Percentiles rank a stretch among this genome's conserved stretches.
Conservation (phyloP, 2,888 invertebrate genomes). For the Chrysolina oricalcia region DNA sequence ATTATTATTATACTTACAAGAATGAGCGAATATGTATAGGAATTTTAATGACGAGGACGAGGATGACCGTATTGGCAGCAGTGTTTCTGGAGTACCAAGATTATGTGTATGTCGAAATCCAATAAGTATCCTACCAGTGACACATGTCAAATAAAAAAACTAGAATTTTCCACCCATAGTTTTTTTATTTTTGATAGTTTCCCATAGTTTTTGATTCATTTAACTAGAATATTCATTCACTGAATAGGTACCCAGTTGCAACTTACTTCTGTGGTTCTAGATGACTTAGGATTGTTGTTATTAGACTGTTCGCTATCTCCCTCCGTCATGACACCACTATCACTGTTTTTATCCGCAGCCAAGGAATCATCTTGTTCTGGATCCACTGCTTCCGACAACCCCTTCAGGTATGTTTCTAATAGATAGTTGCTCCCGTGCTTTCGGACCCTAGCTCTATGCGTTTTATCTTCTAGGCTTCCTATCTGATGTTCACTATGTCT, state of each 20-base stretch:
- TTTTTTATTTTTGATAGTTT: too few species aligned
- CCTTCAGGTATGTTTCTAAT: constrained; percentile 83
- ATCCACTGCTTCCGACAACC: constrained; percentile 73
- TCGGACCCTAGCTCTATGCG: constrained; percentile 82
- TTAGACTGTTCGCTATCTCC: constrained; percentile 75
- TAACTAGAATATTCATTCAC: too few species aligned
- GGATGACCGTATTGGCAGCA: too few species aligned
- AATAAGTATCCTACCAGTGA: too few species aligned
- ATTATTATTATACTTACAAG: too few species aligned
- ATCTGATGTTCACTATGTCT: constrained; percentile 81
- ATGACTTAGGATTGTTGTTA: constrained; percentile 64
- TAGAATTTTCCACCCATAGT: too few species aligned
- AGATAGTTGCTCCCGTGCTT: constrained; percentile 87
- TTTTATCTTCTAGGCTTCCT: constrained; percentile 84
- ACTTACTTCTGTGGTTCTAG: constrained; percentile 64
- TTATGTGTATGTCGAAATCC: too few species aligned
- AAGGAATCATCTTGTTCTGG: constrained; percentile 64
- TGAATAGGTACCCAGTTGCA: neutral
- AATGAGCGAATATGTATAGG: too few species aligned
- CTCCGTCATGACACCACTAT: constrained; percentile 81
- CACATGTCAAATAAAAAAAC: too few species aligned
- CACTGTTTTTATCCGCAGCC: constrained; percentile 80
- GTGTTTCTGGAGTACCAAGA: too few species aligned
- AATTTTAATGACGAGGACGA: too few species aligned
- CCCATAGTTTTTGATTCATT: too few species aligned